Evolutionary conservation across 2,888 invertebrate species (phyloP), one percentile per base, ranked within the genome.

Genomic region (Theretra japonica): DNA sequence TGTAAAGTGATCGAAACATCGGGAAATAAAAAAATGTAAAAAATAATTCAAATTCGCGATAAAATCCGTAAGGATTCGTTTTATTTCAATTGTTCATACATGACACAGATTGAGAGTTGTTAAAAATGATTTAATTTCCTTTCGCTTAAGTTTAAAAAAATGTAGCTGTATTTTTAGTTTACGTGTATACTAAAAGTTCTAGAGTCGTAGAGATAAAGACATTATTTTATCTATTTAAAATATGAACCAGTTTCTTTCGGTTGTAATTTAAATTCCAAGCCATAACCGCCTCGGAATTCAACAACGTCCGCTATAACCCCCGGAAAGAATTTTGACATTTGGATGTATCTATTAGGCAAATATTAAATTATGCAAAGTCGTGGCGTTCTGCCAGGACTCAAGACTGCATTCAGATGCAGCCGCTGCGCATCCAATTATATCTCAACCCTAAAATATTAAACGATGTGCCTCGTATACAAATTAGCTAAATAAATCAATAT

Each of bases 391-490:
- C 93, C 93, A 92, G 88, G 83, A 81, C 82, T 84, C 84, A 86
- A 85, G 83, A 83, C 86, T 88, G 89, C 88, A 88, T 90, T 88
- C 87, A 83, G 84, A 88, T 90, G 92, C 91, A 92, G 87, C 87
- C 87, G 86, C 81, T 87, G 89, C 86, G 86, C 88, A 85, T 92
- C 89, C 91, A 93, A 93, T 93, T 93, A 93, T 88, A 90, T 87
- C 86, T 88, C 90, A 90, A 90, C 91, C 90, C 92, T 91, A 90
- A 93, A 93, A 92, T 92, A 93, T 93, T 88, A 90, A 90, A 83
- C 83, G 83, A 84, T 87, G 89, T 84, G 89, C 81, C 83, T 82
- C 80, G 91, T 89, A 92, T 93, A 88, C 86, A 86, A 91, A 92
- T 90, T 83, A 86, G 79, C 75, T 76, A 84, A 86, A 87, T 88